Conservation (phyloP, 1,140 invertebrate genomes). For the Nylanderia fulva region DNA sequence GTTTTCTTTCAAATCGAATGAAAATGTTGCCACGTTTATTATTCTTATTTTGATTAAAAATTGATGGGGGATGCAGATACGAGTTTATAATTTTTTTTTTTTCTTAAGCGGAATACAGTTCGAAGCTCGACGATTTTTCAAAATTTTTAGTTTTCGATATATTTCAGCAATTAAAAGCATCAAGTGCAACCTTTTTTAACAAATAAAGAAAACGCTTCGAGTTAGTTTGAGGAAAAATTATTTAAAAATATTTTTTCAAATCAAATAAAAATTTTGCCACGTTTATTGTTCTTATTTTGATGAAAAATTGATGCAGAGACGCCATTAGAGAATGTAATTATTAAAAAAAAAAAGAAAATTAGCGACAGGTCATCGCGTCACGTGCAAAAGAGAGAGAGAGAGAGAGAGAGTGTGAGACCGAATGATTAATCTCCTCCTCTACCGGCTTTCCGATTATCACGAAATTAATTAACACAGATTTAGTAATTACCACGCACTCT, state of each 20-base stretch:
- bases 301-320: neutral
- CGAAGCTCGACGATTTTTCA: neutral
- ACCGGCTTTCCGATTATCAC: constrained; percentile 67
- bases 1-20: constrained; percentile 16
- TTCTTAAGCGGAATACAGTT: neutral
- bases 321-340: neutral
- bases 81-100: neutral
- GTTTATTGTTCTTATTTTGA: constrained; percentile 17
- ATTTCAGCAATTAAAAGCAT: neutral
- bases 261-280: neutral
- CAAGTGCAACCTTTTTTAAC: neutral
- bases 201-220: constrained; percentile 11
- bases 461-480: constrained; percentile 76
- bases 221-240: neutral
- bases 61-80: neutral
- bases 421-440: constrained; percentile 72
- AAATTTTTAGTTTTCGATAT: constrained; percentile 17
- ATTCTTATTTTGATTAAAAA: constrained; percentile 23
- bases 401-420: too few relatives aligned
- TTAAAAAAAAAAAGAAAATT: constrained; percentile 30
- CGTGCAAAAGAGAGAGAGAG: constrained; percentile 60
- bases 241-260: constrained; percentile 30
- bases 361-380: constrained; percentile 60
- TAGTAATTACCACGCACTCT: constrained; percentile 71
- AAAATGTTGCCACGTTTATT: neutral